phyloP scores from a whole-genome alignment of 2,113 vertebrate genomes.

The Hepsetus odoe region DNA sequence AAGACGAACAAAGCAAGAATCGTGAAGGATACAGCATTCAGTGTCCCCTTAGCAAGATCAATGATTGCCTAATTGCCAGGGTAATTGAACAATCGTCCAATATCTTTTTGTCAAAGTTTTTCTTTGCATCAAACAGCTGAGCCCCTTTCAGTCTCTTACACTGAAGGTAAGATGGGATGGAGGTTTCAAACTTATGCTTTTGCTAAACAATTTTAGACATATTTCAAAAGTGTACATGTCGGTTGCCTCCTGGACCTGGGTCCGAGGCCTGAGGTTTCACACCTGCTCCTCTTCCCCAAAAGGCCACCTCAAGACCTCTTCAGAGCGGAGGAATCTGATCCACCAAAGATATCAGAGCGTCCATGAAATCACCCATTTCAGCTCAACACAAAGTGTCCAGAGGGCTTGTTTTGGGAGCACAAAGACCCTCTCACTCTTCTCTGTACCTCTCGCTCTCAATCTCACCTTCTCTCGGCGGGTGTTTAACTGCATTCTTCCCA shows the following conservation, averaged over 20 bases:
- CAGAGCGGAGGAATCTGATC: too few relatives aligned
- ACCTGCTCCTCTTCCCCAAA: not conserved
- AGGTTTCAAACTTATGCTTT: too few relatives aligned
- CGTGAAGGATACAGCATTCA: conserved; percentile 17
- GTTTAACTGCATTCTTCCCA: conserved; percentile 76
- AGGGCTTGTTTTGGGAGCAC: not conserved
- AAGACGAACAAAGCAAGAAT: not conserved
- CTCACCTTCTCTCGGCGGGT: conserved; percentile 46
- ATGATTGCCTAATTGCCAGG: not conserved
- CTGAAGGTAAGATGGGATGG: too few relatives aligned
- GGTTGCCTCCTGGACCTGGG: too few relatives aligned
- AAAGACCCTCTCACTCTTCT: not conserved
- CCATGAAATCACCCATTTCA: not conserved
- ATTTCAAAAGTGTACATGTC: too few relatives aligned
- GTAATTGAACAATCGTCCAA: not conserved
- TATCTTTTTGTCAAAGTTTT: not conserved
- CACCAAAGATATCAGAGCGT: not conserved
- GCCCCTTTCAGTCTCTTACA: too few relatives aligned
- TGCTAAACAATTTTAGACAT: too few relatives aligned
- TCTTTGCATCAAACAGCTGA: not conserved
- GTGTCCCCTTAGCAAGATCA: not conserved
- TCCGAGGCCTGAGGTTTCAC: not conserved
- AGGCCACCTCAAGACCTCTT: too few relatives aligned
- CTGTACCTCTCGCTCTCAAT: not conserved
- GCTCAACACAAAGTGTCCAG: not conserved